Evolutionary conservation across 2,888 invertebrate species (phyloP), one percentile per base, ranked within the genome.

Genomic region (Mythimna pallens): DNA sequence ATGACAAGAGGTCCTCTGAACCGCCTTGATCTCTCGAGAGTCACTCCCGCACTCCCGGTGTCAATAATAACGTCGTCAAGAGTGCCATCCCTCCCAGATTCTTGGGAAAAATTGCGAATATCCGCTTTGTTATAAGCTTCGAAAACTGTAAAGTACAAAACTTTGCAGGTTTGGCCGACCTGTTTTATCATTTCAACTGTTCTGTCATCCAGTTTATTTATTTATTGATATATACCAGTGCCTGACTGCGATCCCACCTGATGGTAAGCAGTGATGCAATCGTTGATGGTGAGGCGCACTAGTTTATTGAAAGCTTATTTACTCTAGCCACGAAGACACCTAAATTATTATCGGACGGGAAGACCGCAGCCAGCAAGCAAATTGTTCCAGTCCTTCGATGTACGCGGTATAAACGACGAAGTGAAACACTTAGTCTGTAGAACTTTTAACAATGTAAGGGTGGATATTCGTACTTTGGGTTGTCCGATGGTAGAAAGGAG

Each of bases 31-130:
- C 86, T 89, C 83, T 87, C 69, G 68, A 90, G 90, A 81, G 83
- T 85, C 88, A 86, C 88, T 88, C 86, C 83, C 82, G 76, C 84
- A 85, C 85, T 88, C 85, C 83, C 81, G 77, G 80, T 87, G 88
- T 90, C 91, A 90, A 90, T 90, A 90, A 90, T 89, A 88, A 88
- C 75, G 88, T 86, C 73, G 88, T 72, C 80, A 80, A 82, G 81
- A 72, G 77, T 70, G 76, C 65, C 43, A 72, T 72, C 50, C 78
- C 85, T 77, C 76, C 63, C 57, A 69, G 61, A 22, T 50, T 72
- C 68, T 78, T 76, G 71, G 30, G 70, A 87, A 85, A 80, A 80
- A 68, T 70, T 83, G 68, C 70, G 71, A 76, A 76, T 75, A 74
- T 68, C 72, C 82, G 76, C 86, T 86, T 85, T 85, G 80, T 84